These are phyloP conservation scores for Cryptocephalus primarius DNA, from an alignment of 2,888 invertebrate species.

Conservation along the genomic window DNA sequence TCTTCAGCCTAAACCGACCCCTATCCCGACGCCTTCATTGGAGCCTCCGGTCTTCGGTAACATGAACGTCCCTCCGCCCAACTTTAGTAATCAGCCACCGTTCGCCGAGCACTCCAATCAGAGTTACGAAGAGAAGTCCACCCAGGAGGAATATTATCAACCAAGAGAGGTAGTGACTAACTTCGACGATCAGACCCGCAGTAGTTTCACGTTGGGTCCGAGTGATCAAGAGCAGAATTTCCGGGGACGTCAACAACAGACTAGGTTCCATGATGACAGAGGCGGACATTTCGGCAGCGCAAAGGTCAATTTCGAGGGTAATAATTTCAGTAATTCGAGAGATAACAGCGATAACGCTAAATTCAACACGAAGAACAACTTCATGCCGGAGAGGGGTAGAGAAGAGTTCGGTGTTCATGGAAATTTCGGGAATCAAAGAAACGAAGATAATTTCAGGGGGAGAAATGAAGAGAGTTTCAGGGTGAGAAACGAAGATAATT, in stretches of 20 bases:
- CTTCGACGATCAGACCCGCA: slow-evolving; percentile 30
- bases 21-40: no score
- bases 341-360: no score
- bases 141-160: slow-evolving; percentile 12
- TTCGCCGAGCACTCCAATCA: slow-evolving; percentile 10
- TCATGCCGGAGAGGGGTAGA: no score
- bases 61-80: not conserved
- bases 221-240: slow-evolving; percentile 1
- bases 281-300: slow-evolving; percentile 6
- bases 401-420: not conserved
- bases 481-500: no score
- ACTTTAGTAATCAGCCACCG: not conserved
- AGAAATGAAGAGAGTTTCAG: no score
- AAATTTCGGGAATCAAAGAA: not conserved
- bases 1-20: no score
- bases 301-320: slow-evolving; percentile 2
- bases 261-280: slow-evolving; percentile 4
- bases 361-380: no score
- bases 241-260: not conserved
- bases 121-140: slow-evolving; percentile 17
- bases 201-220: slow-evolving; percentile 21
- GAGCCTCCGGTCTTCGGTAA: not conserved
- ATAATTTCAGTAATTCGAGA: not conserved
- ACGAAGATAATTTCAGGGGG: slow-evolving; percentile 4
- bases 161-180: slow-evolving; percentile 22